Percentiles rank a stretch among this genome's conserved stretches.
Evolutionary conservation across 1,140 invertebrate species (phyloP).

Genomic region (Oryctes rhinoceros): DNA sequence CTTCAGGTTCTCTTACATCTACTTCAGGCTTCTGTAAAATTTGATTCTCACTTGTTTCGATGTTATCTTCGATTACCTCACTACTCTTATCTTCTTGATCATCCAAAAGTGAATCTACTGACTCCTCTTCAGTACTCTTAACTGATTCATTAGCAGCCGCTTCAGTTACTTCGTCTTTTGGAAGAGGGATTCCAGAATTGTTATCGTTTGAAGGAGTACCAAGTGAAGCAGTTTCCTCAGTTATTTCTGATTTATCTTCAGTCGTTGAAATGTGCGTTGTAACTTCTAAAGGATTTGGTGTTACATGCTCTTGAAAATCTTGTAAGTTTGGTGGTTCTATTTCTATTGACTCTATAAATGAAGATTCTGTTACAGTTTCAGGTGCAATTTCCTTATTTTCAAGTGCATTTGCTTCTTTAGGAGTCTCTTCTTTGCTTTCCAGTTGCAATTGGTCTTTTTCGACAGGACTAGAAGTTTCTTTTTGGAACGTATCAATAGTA

Average conservation of each 20-base stretch:
- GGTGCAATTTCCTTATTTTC: background rate
- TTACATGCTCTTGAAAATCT: background rate
- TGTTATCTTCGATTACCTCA: background rate
- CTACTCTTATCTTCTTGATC: background rate
- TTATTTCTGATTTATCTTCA: background rate
- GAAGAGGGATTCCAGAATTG: background rate
- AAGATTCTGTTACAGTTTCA: background rate
- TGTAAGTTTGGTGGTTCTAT: background rate
- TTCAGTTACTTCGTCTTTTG: background rate
- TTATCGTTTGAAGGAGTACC: background rate
- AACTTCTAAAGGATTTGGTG: background rate
- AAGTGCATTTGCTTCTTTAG: no score
- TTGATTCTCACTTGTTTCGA: background rate
- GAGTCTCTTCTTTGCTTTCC: no score
- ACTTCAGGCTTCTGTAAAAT: background rate
- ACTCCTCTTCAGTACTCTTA: background rate
- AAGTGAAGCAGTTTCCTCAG: conserved; percentile 19
- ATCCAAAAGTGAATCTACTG: background rate
- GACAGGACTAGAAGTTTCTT: no score
- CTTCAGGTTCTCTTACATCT: background rate
- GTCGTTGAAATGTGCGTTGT: background rate
- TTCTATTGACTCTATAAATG: background rate
- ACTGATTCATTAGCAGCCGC: background rate
- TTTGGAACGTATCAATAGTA: no score
- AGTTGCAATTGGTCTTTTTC: no score